Evolutionary conservation across 2,797 vertebrate species (phyloP).

Genomic region (Anableps anableps): DNA sequence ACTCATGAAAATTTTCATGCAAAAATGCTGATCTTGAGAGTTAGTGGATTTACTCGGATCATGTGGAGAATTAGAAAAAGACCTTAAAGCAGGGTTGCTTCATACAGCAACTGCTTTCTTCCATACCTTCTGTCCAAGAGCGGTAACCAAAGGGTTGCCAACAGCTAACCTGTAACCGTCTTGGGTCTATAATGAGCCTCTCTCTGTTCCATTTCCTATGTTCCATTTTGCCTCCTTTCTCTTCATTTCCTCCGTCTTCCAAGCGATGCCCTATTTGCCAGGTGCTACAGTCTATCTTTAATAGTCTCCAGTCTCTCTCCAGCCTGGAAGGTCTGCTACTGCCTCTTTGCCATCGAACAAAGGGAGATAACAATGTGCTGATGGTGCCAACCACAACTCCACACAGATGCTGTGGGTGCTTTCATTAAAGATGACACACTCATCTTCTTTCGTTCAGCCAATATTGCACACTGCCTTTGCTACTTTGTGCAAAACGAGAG

Average conservation of each 20-base stretch:
- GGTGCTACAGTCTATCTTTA: conserved; percentile 60
- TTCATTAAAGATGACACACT: conserved; percentile 72
- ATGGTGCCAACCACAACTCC: conserved; percentile 63
- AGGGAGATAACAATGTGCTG: conserved; percentile 77
- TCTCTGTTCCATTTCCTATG: conserved; percentile 49
- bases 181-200: conserved; percentile 59
- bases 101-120: conserved; percentile 4
- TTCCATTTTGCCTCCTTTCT: conserved; percentile 13
- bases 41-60: conserved; percentile 20
- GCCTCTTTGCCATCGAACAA: conserved; percentile 60
- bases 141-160: conserved; percentile 18
- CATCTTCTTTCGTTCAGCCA: conserved; percentile 55
- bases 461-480: conserved; percentile 51
- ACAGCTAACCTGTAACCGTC: conserved; percentile 35
- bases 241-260: conserved; percentile 46
- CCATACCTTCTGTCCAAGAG: conserved; percentile 8
- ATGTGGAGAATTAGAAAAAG: conserved; percentile 38
- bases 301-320: conserved; percentile 58
- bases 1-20: conserved; percentile 5
- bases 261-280: conserved; percentile 41
- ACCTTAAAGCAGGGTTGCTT: conserved; percentile 9
- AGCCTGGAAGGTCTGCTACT: conserved; percentile 52
- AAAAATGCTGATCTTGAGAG: conserved; percentile 21
- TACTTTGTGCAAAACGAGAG: conserved; percentile 41
- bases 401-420: conserved; percentile 51